These are phyloP conservation scores for Ricordea florida DNA, from an alignment of 92 coral and sea anemone species.

Conservation along the genomic window DNA sequence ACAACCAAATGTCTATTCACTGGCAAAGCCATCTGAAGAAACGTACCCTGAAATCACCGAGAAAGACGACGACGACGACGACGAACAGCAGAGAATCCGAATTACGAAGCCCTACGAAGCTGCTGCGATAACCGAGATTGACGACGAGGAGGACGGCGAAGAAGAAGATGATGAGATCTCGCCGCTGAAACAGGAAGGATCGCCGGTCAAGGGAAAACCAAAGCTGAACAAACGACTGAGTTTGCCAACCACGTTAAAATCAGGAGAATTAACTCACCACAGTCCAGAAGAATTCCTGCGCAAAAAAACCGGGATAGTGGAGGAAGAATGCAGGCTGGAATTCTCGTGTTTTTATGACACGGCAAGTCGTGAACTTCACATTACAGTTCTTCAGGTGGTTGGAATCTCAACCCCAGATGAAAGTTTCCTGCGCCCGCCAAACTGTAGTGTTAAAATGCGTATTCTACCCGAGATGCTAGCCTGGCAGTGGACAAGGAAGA, in stretches of 20 bases:
- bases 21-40: constrained; percentile 52
- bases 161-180: constrained; percentile 24
- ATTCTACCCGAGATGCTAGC: constrained; percentile 84
- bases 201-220: constrained; percentile 21
- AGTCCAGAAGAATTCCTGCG: constrained; percentile 63
- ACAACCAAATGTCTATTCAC: constrained; percentile 76
- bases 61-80: constrained; percentile 35
- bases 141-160: constrained; percentile 38
- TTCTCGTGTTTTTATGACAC: constrained; percentile 91
- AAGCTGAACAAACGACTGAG: constrained; percentile 61
- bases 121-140: constrained; percentile 48
- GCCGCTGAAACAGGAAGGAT: not conserved
- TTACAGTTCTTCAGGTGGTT: constrained; percentile 82
- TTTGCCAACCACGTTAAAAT: constrained; percentile 50
- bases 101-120: constrained; percentile 66
- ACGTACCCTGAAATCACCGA: constrained; percentile 40
- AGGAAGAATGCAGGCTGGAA: constrained; percentile 63
- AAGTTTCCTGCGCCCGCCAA: constrained; percentile 83
- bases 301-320: constrained; percentile 19
- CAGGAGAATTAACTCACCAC: constrained; percentile 59
- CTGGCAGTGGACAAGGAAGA: constrained; percentile 91
- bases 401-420: constrained; percentile 85
- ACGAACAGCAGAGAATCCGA: constrained; percentile 59
- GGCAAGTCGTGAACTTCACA: constrained; percentile 86
- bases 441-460: constrained; percentile 92